These are phyloP conservation scores for Tipula unca DNA, from an alignment of 2,888 invertebrate genomes.

Conservation along the genomic window DNA sequence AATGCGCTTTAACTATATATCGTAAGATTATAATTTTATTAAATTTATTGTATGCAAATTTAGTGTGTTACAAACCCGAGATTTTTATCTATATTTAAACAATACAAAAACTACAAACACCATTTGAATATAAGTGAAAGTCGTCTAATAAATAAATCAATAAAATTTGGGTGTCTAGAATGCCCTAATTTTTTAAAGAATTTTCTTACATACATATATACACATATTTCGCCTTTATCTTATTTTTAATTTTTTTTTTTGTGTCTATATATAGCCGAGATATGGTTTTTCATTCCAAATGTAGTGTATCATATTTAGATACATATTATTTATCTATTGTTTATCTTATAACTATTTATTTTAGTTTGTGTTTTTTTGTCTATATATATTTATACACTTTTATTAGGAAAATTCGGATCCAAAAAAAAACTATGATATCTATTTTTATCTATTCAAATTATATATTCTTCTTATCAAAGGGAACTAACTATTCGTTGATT, in stretches of 20 bases:
- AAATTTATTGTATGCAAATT: background rate
- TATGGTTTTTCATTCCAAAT: background rate
- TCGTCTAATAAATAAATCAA: background rate
- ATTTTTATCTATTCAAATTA: slow-evolving; percentile 14
- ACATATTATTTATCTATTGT: background rate
- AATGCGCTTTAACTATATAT: background rate
- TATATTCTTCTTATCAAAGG: background rate
- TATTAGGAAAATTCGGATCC: background rate
- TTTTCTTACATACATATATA: too few species aligned
- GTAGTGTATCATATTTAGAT: background rate
- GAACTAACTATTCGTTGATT: background rate
- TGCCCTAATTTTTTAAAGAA: background rate
- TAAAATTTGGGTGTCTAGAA: background rate
- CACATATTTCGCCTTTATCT: background rate
- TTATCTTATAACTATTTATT: background rate
- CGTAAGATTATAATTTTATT: background rate
- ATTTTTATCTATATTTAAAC: background rate
- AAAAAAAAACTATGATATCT: background rate
- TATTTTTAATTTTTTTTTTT: background rate
- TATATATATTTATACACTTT: background rate
- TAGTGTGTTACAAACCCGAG: background rate
- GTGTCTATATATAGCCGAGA: background rate
- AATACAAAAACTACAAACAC: background rate
- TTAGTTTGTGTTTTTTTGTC: background rate
- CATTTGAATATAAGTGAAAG: background rate